Base-by-base conservation (phyloP, 2,797 vertebrate species). In the Pseudotriccus pelzelni region DNA sequence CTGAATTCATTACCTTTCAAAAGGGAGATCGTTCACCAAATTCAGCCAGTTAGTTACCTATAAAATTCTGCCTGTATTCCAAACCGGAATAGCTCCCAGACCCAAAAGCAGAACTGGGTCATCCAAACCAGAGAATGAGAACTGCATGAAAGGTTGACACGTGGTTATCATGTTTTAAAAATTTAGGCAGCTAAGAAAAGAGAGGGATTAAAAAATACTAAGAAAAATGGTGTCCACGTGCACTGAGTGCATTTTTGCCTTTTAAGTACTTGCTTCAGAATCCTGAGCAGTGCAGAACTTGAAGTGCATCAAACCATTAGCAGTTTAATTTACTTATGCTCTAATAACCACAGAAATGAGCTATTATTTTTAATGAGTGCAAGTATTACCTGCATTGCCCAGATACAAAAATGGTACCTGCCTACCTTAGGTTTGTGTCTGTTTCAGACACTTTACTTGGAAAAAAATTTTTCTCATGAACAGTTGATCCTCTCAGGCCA, bases 361-460 rank as follows among this genome's bases (percentile, higher is more conserved):
- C 89, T 95, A 89, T 95, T 96, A 93, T 93, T 97, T 96, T 97
- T 96, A 95, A 97, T 93, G 94, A 94, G 49, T 62, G 52, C 62
- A 81, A 79, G 76, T 82, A 47, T 84, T 84, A 84, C 66, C 86
- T 88, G 80, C 46, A 58, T 69, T 90, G 34, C 70, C 34, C 64
- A 91, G 70, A 82, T 72, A 52, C 1, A 64, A 74, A 86, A 93
- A 80, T 67, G 44, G 67, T 89, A 84, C 44, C 80, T 91, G 24
- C 70, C 80, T 87, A 24, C 30, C 63, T 77, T 60, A 53, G 75
- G 32, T 69, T 86, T 84, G 41, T 46, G 37, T 58, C 68, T 49
- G 46, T 78, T 84, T 88, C 66, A 90, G 62, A 55, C 30, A n/a
- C n/a, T 73, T 47, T 12, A 5, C 69, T 83, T 27, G 13, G 66